Conservation (phyloP, 2,888 invertebrate genomes). For the Lissonota sp. region DNA sequence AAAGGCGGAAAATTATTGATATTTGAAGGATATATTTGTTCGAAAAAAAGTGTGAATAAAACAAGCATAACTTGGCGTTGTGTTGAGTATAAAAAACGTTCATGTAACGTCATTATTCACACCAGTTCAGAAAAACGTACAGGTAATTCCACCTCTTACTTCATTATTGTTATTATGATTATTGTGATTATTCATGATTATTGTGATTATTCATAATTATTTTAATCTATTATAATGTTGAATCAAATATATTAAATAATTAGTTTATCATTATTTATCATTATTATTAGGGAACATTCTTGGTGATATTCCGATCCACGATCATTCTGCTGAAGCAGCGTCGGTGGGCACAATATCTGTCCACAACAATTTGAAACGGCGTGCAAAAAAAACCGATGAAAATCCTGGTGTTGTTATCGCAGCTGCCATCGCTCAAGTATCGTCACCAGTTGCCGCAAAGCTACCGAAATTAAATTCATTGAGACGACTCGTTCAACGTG, state of each 20-base stretch:
- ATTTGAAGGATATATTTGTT: not conserved
- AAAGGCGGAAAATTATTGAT: not conserved
- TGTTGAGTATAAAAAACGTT: slow-evolving; percentile 1
- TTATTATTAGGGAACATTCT: slow-evolving; percentile 1
- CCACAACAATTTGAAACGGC: not conserved
- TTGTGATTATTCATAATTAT: not conserved
- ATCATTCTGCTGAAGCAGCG: slow-evolving; percentile 1
- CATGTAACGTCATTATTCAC: slow-evolving; percentile 1
- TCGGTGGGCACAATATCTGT: not conserved
- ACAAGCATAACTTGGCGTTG: not conserved
- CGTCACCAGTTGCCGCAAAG: not conserved
- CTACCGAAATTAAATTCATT: not conserved
- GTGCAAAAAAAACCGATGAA: not conserved
- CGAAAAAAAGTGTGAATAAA: slow-evolving; percentile 1
- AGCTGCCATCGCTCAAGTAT: not conserved
- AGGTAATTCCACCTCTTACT: too few species aligned
- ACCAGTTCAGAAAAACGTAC: not conserved
- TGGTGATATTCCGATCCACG: slow-evolving; percentile 1
- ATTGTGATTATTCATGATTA: not conserved
- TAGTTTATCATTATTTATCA: not conserved
- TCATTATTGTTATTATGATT: too few species aligned
- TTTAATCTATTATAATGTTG: slow-evolving; percentile 1
- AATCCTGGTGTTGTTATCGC: slow-evolving; percentile 2
- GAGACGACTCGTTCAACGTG: slow-evolving; percentile 3
- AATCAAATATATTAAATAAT: slow-evolving; percentile 1